Evolutionary conservation across 1,140 invertebrate species (phyloP).

Genomic region (Mercenaria mercenaria): DNA sequence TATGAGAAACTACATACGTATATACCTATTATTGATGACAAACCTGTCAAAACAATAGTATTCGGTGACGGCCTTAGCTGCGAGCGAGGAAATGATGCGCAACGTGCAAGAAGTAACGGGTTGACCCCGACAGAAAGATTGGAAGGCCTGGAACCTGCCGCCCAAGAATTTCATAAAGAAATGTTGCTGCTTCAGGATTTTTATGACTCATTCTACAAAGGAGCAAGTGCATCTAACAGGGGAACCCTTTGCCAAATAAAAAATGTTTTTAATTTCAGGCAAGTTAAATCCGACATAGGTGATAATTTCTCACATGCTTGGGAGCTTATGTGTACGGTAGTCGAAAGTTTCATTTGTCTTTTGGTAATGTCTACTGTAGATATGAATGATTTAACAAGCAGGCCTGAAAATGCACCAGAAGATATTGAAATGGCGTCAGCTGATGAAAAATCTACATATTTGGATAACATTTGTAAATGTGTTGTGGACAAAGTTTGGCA

Average conservation of each 20-base stretch:
- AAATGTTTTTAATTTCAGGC: constrained; percentile 58
- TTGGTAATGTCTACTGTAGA: background rate
- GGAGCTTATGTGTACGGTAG: constrained; percentile 45
- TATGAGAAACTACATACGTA: constrained; percentile 41
- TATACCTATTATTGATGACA: background rate
- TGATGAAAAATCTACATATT: background rate
- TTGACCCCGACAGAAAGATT: constrained; percentile 30
- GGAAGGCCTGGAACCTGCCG: constrained; percentile 50
- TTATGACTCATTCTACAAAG: constrained; percentile 52
- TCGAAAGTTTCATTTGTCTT: constrained; percentile 27
- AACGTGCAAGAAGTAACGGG: constrained; percentile 24
- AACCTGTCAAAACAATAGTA: background rate
- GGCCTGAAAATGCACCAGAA: background rate
- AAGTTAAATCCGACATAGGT: constrained; percentile 39
- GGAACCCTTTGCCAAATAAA: constrained; percentile 58
- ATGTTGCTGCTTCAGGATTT: constrained; percentile 58
- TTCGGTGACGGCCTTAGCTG: constrained; percentile 45
- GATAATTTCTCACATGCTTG: constrained; percentile 58
- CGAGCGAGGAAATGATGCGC: constrained; percentile 41
- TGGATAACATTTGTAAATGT: background rate
- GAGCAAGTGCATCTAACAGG: constrained; percentile 55
- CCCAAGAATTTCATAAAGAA: constrained; percentile 66
- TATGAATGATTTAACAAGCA: background rate
- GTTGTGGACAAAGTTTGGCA: constrained; percentile 13
- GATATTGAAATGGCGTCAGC: background rate